Conservation (phyloP, 2,888 invertebrate genomes). For the Pachydiplax longipennis region DNA sequence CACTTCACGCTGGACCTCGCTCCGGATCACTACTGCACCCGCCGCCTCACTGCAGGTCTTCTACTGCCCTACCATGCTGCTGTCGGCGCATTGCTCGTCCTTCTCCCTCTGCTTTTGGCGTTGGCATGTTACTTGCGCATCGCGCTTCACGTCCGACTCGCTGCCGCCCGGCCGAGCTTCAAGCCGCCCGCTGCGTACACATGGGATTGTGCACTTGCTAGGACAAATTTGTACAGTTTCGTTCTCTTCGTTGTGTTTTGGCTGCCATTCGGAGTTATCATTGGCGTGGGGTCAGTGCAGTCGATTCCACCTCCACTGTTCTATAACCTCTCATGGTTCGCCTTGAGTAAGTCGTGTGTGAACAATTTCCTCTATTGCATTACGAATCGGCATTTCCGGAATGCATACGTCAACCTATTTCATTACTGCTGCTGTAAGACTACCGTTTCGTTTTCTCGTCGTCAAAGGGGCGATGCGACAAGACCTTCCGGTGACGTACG, state of each 20-base stretch:
- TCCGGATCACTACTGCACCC: slow-evolving; percentile 71
- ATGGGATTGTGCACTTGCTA: slow-evolving; percentile 69
- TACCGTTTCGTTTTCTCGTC: slow-evolving; percentile 70
- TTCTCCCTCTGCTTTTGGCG: slow-evolving; percentile 67
- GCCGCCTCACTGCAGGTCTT: slow-evolving; percentile 59
- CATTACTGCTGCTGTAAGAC: slow-evolving; percentile 84
- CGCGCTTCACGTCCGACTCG: slow-evolving; percentile 63
- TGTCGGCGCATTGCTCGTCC: slow-evolving; percentile 67
- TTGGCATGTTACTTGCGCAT: slow-evolving; percentile 65
- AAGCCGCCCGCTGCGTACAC: slow-evolving; percentile 69
- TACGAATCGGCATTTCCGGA: slow-evolving; percentile 73
- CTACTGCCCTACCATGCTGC: slow-evolving; percentile 66
- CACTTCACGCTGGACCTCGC: slow-evolving; percentile 70
- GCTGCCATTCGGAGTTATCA: slow-evolving; percentile 71
- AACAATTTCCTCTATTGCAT: slow-evolving; percentile 72
- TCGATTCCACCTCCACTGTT: slow-evolving; percentile 64
- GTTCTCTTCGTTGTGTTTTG: slow-evolving; percentile 70
- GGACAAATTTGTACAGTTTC: slow-evolving; percentile 72
- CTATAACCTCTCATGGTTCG: slow-evolving; percentile 75
- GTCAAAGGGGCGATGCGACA: slow-evolving; percentile 64
- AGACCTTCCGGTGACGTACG: slow-evolving; percentile 65
- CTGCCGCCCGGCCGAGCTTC: slow-evolving; percentile 66
- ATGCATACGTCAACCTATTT: slow-evolving; percentile 75
- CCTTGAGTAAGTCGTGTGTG: slow-evolving; percentile 72
- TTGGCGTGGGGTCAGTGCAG: slow-evolving; percentile 66